Percentiles rank a stretch among this genome's conserved stretches.
phyloP scores from a whole-genome alignment of 2,888 invertebrate genomes.

The Lepidochrysops patricia region DNA sequence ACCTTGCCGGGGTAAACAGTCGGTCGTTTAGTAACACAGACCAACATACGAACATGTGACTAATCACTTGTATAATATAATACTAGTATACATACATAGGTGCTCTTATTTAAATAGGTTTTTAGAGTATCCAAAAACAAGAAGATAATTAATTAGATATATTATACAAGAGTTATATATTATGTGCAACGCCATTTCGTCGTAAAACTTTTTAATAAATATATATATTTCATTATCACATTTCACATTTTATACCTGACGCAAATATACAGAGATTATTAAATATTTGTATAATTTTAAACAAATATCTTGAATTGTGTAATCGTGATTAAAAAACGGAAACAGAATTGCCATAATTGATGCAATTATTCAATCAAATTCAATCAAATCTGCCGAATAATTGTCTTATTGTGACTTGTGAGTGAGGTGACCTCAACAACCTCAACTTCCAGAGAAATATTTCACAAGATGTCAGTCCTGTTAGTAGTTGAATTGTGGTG shows the following conservation, averaged over 20 bases:
- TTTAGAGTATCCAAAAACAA: too few relatives aligned
- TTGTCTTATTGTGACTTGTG: not conserved
- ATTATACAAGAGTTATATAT: too few relatives aligned
- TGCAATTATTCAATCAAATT: slow-evolving; percentile 5
- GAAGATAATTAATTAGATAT: too few relatives aligned
- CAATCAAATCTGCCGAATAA: not conserved
- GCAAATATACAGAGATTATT: not conserved
- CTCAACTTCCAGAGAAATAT: not conserved
- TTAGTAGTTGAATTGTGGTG: not conserved
- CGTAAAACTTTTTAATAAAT: too few relatives aligned
- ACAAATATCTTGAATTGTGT: not conserved
- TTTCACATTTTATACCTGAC: too few relatives aligned
- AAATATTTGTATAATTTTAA: not conserved
- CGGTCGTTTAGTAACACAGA: not conserved
- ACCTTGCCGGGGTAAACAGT: not conserved
- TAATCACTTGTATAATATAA: too few relatives aligned
- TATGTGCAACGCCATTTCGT: too few relatives aligned
- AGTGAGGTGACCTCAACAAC: not conserved
- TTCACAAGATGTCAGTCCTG: not conserved
- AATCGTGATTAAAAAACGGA: slow-evolving; percentile 7
- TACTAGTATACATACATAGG: too few relatives aligned
- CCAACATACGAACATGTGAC: not conserved
- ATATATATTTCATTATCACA: too few relatives aligned
- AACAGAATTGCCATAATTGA: not conserved
- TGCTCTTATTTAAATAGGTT: too few relatives aligned